phyloP scores from a whole-genome alignment of 2,113 vertebrate genomes.

The Noctilio leporinus region DNA sequence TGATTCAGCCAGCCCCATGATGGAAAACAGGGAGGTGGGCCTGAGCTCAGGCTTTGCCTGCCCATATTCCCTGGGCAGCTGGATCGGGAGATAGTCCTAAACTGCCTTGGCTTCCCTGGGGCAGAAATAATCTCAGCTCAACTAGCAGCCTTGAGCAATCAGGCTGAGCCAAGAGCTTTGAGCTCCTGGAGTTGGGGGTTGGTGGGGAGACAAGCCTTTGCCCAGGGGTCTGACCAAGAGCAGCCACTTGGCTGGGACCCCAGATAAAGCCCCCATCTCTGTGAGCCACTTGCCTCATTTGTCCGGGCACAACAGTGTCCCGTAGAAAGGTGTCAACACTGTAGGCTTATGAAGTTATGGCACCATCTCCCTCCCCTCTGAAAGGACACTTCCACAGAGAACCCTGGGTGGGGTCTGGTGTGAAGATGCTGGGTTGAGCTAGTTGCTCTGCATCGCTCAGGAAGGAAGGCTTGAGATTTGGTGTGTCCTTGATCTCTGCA shows the following conservation, averaged over 20 bases:
- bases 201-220: background rate
- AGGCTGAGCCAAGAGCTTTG: background rate
- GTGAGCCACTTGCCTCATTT: background rate
- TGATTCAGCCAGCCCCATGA: background rate
- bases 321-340: background rate
- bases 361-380: background rate
- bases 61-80: background rate
- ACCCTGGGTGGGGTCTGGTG: background rate
- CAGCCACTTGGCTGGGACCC: background rate
- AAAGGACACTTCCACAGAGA: background rate
- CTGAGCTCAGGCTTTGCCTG: background rate
- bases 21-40: background rate
- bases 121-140: background rate
- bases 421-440: background rate
- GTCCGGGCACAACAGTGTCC: background rate
- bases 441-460: background rate
- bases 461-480: background rate
- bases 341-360: background rate
- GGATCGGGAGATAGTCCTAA: background rate
- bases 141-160: background rate
- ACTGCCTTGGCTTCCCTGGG: background rate
- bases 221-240: background rate
- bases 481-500: background rate
- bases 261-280: background rate
- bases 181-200: background rate